phyloP scores from a whole-genome alignment of 2,797 vertebrate species.

The Enteromius viviparus region DNA sequence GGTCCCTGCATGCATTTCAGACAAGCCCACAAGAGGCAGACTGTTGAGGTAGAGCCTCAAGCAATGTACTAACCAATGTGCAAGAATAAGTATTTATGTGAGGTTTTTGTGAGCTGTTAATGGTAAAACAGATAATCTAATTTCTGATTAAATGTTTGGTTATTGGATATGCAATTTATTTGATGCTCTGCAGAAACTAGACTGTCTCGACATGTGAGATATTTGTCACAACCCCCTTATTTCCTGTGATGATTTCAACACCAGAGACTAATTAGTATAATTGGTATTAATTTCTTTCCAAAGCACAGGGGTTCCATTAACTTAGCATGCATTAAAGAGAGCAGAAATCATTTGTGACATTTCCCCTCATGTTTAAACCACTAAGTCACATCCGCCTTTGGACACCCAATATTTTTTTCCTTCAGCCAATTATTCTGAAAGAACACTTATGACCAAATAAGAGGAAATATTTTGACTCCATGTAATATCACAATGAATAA shows the following conservation, averaged over 20 bases:
- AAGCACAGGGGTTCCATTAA: constrained; percentile 61
- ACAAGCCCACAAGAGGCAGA: too few species aligned
- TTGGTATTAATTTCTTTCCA: constrained; percentile 62
- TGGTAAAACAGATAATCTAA: constrained; percentile 57
- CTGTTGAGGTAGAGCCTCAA: not conserved
- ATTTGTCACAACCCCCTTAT: constrained; percentile 66
- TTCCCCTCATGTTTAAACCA: constrained; percentile 51
- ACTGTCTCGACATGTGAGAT: constrained; percentile 62
- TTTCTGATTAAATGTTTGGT: constrained; percentile 57
- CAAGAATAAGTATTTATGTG: constrained; percentile 50
- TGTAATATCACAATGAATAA: constrained; percentile 7
- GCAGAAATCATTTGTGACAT: constrained; percentile 53
- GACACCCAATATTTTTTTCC: not conserved
- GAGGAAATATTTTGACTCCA: constrained; percentile 11
- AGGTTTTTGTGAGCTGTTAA: constrained; percentile 53
- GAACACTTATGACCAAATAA: not conserved
- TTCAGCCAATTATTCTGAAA: constrained; percentile 23
- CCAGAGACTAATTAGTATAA: constrained; percentile 64
- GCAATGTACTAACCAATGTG: constrained; percentile 37
- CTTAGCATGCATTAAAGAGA: constrained; percentile 60
- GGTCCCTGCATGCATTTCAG: too few species aligned
- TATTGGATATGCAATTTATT: constrained; percentile 59
- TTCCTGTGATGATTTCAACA: constrained; percentile 64
- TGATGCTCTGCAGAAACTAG: constrained; percentile 61
- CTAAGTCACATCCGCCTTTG: not conserved